Evolutionary conservation across 2,888 invertebrate species (phyloP).

Genomic region (Conistra vaccinii): DNA sequence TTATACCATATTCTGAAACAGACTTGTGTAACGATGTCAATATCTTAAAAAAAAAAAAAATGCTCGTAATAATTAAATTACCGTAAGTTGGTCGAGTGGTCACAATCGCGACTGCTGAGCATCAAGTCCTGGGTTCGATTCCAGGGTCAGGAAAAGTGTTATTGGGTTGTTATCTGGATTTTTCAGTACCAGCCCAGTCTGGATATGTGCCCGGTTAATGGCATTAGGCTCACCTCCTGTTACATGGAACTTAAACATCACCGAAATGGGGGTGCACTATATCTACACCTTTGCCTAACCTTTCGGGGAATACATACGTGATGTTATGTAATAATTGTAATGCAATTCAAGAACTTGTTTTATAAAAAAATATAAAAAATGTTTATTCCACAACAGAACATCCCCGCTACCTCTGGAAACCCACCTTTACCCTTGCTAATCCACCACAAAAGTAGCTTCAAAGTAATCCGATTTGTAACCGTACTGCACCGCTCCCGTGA

Average conservation of each 20-base stretch:
- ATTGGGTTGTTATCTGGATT: background rate
- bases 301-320: background rate
- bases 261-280: background rate
- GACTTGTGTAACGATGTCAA: background rate
- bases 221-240: background rate
- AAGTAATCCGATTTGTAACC: constrained; percentile 74
- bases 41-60: too few species aligned
- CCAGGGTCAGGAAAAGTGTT: background rate
- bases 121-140: background rate
- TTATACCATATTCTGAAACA: too few species aligned
- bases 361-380: background rate
- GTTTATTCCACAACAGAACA: background rate
- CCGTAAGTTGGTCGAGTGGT: background rate
- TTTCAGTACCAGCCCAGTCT: too few species aligned
- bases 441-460: constrained; percentile 66
- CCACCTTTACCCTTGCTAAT: constrained; percentile 62
- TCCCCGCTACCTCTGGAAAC: constrained; percentile 18
- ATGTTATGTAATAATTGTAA: background rate
- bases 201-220: background rate
- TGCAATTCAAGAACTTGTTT: too few species aligned
- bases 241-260: background rate
- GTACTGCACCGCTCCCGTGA: constrained; percentile 59
- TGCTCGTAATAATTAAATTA: background rate
- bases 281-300: background rate
- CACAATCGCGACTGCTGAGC: background rate